Evolutionary conservation across 2,888 invertebrate species (phyloP), one percentile per base, ranked within the genome.

Genomic region (Rhamnusium bicolor): DNA sequence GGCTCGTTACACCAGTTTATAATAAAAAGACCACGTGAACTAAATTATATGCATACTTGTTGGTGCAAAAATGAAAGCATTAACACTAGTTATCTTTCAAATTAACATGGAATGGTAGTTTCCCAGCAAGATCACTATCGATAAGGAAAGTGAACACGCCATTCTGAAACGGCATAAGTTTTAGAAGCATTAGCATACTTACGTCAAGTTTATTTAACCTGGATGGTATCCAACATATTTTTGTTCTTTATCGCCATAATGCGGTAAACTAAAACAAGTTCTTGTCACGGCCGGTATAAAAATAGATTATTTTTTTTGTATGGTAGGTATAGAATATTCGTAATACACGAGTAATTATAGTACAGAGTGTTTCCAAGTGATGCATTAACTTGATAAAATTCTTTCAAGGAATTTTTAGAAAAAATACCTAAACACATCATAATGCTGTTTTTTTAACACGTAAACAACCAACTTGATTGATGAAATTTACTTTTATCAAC

Each of bases 1-100:
- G 51, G 63, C 63, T 65, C 49, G 63, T 65, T 65, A 65, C 51
- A 18, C 63, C 49, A 65, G 63, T 51, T 65, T 27, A 65, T 53
- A 65, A 53, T 65, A 65, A 65, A 65, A 65, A 24, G 21, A 51
- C 18, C 27, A 27, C 51, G 63, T 65, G 14, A 51, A 29, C 51
- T 53, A 65, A 65, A 65, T 65, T 65, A 53, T 65, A 65, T 65
- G 63, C 63, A 65, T 51, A 65, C 51, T 49, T 51, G 63, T 49
- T 24, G 51, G 63, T 51, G 63, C 51, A 65, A 65, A 65, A 65
- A 65, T 53, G 63, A 19, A 51, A 53, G 63, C 63, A 51, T 65
- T 65, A 65, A 65, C 63, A 65, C 63, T 51, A 27, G 63, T 65
- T 65, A 65, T 65, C 63, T 65, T 53, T 49, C 32, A 51, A 53